Conservation (phyloP, 2,888 invertebrate genomes). For the Synergus itoensis region DNA sequence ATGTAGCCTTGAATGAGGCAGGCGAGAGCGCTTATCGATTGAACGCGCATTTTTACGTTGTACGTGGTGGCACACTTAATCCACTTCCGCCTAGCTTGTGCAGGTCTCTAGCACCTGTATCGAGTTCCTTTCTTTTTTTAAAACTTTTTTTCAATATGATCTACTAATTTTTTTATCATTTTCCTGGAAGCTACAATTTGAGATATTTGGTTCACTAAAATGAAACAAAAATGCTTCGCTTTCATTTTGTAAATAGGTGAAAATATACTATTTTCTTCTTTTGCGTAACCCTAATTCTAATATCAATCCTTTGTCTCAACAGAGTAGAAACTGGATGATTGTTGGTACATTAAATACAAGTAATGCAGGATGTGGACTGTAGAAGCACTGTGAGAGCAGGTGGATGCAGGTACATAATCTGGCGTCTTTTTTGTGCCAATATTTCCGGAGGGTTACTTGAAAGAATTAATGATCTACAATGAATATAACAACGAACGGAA, state of each 20-base stretch:
- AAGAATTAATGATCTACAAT: slow-evolving; percentile 1
- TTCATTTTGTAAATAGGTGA: no score
- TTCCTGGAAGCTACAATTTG: background rate
- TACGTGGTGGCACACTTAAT: slow-evolving; percentile 49
- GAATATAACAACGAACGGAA: slow-evolving; percentile 14
- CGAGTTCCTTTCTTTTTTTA: background rate
- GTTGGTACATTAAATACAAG: slow-evolving; percentile 5
- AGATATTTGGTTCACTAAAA: no score
- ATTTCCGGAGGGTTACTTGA: slow-evolving; percentile 4
- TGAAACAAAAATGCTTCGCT: no score
- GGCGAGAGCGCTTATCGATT: slow-evolving; percentile 50
- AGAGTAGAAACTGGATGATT: no score
- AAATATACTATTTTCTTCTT: no score
- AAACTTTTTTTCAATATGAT: no score
- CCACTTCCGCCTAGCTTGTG: slow-evolving; percentile 59
- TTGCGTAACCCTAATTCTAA: no score
- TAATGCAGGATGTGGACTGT: slow-evolving; percentile 18
- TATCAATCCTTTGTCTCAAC: no score
- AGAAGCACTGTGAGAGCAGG: slow-evolving; percentile 15
- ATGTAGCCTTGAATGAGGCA: slow-evolving; percentile 28
- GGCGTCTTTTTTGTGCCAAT: background rate
- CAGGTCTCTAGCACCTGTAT: background rate
- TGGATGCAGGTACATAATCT: background rate
- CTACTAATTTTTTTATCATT: background rate
- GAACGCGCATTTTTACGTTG: slow-evolving; percentile 53